These are phyloP conservation scores for Andrena camellia DNA, from an alignment of 2,888 invertebrate genomes.

Conservation along the genomic window DNA sequence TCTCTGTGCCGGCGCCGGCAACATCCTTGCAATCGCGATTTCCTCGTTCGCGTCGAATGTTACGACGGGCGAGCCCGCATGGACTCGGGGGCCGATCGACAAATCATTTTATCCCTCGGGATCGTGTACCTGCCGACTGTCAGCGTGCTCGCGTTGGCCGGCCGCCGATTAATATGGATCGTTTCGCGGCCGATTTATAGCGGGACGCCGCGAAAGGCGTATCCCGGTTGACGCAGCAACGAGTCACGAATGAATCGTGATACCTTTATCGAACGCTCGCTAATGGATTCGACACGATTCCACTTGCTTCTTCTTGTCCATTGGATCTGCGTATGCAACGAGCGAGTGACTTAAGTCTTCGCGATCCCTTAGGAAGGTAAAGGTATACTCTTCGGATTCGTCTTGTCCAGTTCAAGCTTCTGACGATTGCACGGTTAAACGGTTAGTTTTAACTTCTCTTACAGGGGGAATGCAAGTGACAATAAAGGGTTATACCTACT, in stretches of 20 bases:
- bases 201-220: background rate
- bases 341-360: too few species aligned
- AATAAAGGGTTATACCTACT: too few species aligned
- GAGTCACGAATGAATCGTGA: background rate
- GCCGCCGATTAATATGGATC: constrained; percentile 58
- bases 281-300: constrained; percentile 22
- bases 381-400: too few species aligned
- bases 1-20: constrained; percentile 32
- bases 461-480: too few species aligned
- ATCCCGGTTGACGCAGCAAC: background rate
- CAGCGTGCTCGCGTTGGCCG: constrained; percentile 19
- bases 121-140: constrained; percentile 44
- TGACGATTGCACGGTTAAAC: too few species aligned
- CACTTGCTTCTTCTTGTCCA: background rate
- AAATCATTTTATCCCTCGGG: constrained; percentile 46
- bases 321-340: too few species aligned
- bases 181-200: constrained; percentile 40
- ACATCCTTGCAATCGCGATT: constrained; percentile 58
- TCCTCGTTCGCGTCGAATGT: constrained; percentile 58
- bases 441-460: too few species aligned
- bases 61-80: constrained; percentile 41
- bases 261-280: constrained; percentile 16
- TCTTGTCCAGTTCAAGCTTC: too few species aligned
- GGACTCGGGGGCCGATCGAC: constrained; percentile 37
- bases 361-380: too few species aligned